phyloP scores from a whole-genome alignment of 2,113 vertebrate genomes.

The Manacus vitellinus region DNA sequence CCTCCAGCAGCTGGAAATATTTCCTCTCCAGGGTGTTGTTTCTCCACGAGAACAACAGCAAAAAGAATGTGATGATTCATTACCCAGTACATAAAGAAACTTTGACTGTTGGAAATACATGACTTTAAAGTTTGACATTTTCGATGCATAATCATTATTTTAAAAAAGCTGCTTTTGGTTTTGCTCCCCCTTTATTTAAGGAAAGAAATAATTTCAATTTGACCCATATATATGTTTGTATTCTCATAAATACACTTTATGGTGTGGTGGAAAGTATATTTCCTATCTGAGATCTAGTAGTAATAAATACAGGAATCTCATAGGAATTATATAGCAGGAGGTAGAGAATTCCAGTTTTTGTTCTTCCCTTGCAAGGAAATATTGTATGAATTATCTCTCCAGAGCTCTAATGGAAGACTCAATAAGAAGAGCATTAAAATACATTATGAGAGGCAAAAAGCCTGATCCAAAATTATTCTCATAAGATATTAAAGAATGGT shows the following conservation, averaged over 20 bases:
- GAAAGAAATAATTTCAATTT: background rate
- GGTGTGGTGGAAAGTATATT: background rate
- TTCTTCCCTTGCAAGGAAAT: background rate
- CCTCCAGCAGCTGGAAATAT: background rate
- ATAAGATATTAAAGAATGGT: conserved; percentile 19
- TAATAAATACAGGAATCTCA: background rate
- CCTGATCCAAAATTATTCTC: conserved; percentile 7
- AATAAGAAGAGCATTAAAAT: conserved; percentile 11
- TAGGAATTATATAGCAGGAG: background rate
- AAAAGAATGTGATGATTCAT: background rate
- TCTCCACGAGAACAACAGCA: background rate
- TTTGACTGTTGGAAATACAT: background rate
- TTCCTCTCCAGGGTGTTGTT: background rate
- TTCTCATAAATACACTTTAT: background rate
- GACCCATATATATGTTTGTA: background rate
- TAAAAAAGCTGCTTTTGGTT: background rate
- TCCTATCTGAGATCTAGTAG: background rate
- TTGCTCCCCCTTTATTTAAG: background rate
- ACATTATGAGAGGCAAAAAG: background rate
- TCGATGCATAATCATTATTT: fast-evolving
- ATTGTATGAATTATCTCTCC: background rate
- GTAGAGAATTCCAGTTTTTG: background rate
- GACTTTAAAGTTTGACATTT: background rate
- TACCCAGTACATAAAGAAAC: background rate
- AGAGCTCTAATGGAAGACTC: background rate